Conservation (phyloP, 2,113 vertebrate species). For the Nipponia nippon region DNA sequence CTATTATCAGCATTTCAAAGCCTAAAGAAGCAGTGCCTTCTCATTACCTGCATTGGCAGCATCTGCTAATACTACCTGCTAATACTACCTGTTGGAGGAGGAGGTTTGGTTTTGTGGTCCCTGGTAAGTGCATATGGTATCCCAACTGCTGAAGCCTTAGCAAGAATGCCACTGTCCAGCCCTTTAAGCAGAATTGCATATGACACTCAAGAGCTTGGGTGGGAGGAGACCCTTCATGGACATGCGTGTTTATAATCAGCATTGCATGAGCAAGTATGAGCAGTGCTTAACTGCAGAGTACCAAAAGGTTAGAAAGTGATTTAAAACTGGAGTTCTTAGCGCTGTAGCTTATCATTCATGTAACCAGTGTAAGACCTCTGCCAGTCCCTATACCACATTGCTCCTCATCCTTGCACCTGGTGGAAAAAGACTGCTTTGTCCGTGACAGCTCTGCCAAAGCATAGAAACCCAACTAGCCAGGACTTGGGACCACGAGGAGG, state of each 20-base stretch:
- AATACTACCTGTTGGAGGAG: not conserved
- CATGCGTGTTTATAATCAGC: not conserved
- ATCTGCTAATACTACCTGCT: not conserved
- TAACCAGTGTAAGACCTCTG: not conserved
- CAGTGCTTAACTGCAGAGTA: not conserved
- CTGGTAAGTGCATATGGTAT: accelerated
- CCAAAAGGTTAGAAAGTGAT: not conserved
- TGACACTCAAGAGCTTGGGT: not conserved
- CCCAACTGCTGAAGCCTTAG: not conserved
- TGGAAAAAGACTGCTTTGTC: not conserved
- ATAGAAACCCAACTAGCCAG: not conserved
- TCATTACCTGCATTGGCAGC: not conserved
- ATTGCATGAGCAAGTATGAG: not conserved
- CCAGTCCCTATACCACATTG: accelerated
- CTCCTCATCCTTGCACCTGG: not conserved
- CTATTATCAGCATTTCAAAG: not conserved
- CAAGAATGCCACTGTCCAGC: not conserved
- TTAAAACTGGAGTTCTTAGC: not conserved
- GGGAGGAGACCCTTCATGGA: not conserved
- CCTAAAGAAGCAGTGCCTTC: not conserved
- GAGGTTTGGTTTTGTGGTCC: not conserved
- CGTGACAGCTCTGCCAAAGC: not conserved
- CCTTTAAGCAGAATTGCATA: not conserved
- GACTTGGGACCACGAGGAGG: not conserved
- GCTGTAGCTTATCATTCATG: not conserved